These are phyloP conservation scores for Nephrocerus scutellatus DNA, from an alignment of 2,888 invertebrate species.

Conservation along the genomic window DNA sequence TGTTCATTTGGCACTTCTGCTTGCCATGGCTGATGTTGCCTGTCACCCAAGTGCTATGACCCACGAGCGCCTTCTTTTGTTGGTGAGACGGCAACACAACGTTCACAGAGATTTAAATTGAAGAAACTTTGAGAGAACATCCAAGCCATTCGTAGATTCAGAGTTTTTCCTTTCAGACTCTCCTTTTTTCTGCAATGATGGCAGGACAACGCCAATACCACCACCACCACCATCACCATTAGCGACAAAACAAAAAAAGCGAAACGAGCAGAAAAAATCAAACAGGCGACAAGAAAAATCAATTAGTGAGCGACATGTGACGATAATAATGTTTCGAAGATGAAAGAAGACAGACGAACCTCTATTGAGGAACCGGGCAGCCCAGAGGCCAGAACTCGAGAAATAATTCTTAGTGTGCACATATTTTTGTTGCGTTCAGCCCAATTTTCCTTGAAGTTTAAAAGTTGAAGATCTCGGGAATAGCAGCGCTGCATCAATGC, in stretches of 20 bases:
- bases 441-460: background rate
- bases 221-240: conserved; percentile 13
- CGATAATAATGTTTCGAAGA: conserved; percentile 41
- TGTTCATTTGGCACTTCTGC: conserved; percentile 37
- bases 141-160: no score
- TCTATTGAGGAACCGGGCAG: background rate
- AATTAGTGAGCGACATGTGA: conserved; percentile 49
- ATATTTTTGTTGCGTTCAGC: background rate
- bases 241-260: conserved; percentile 19
- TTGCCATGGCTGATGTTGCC: conserved; percentile 34
- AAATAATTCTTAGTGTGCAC: background rate
- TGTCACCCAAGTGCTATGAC: conserved; percentile 34
- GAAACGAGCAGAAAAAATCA: conserved; percentile 25
- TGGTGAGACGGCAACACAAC: no score
- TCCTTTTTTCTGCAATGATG: no score
- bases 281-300: conserved; percentile 49
- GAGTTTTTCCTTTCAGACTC: no score
- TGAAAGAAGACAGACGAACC: conserved; percentile 11
- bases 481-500: conserved; percentile 26
- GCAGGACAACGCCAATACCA: conserved; percentile 8
- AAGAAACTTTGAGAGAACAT: no score
- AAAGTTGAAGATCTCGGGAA: background rate
- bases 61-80: no score
- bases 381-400: background rate
- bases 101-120: no score